Evolutionary conservation across 2,113 vertebrate genomes (phyloP).

Genomic region (Silurus glanis): DNA sequence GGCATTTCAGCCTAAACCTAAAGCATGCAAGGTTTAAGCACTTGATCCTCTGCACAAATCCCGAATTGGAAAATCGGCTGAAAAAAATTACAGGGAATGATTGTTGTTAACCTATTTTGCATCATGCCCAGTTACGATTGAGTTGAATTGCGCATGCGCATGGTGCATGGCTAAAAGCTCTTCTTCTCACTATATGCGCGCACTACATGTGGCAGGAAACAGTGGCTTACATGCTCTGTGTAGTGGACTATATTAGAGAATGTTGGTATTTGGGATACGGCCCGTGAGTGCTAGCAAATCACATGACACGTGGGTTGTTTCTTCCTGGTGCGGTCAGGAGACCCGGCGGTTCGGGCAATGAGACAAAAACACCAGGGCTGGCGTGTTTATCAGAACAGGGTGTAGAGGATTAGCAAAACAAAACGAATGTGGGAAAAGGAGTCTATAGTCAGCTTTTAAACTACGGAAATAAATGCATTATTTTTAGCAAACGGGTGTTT

Average conservation of each 20-base stretch:
- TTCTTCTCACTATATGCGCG: neutral
- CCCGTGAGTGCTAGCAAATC: neutral
- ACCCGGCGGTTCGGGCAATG: neutral
- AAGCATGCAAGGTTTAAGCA: neutral
- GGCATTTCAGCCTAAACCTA: neutral
- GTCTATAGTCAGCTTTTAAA: neutral
- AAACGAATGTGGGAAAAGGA: neutral
- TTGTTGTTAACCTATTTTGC: neutral
- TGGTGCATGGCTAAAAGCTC: neutral
- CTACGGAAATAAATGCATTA: neutral
- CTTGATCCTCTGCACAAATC: neutral
- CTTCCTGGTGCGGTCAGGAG: slow-evolving; percentile 22
- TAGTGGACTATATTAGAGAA: neutral
- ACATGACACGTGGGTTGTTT: slow-evolving; percentile 31
- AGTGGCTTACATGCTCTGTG: neutral
- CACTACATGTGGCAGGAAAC: neutral
- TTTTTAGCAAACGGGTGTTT: neutral
- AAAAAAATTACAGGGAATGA: too few relatives aligned
- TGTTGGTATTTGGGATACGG: neutral
- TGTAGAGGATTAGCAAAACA: neutral
- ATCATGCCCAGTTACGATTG: too few relatives aligned
- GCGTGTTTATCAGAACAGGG: neutral
- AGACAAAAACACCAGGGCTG: slow-evolving; percentile 28
- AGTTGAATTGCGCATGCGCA: neutral
- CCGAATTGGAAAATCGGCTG: neutral